Percentiles rank a stretch among this genome's conserved stretches.
Evolutionary conservation across 2,888 invertebrate species (phyloP).

Genomic region (Megalurothrips usitatus): DNA sequence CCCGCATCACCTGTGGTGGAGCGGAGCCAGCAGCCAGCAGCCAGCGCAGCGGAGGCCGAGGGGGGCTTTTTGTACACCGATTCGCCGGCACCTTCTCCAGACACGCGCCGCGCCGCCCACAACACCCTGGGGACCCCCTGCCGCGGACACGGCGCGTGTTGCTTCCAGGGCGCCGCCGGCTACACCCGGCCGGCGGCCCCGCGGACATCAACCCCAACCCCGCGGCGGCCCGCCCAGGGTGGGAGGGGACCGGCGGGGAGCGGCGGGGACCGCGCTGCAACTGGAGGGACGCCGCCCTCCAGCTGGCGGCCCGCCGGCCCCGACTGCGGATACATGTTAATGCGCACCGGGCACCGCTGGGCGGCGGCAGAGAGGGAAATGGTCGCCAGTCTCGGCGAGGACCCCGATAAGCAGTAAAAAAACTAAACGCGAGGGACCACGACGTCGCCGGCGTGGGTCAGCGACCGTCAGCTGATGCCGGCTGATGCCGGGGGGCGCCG

Average conservation of each 20-base stretch:
- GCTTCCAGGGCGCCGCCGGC: no score
- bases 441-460: neutral
- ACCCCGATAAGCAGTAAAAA: no score
- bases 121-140: no score
- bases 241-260: neutral
- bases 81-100: no score
- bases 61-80: neutral
- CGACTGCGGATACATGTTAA: neutral
- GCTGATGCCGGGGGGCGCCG: no score
- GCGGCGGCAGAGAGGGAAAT: no score
- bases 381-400: no score
- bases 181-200: no score
- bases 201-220: neutral
- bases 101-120: neutral
- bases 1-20: no score
- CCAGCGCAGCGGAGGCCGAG: neutral
- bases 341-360: no score
- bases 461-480: neutral
- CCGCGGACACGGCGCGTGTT: no score
- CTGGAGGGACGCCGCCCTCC: neutral
- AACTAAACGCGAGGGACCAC: no score
- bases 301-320: neutral
- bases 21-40: neutral
- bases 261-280: neutral
- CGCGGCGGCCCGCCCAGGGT: neutral